Evolutionary conservation across 2,888 invertebrate genomes (phyloP), one percentile per base, ranked within the genome.

Genomic region (Eupithecia vulgata): DNA sequence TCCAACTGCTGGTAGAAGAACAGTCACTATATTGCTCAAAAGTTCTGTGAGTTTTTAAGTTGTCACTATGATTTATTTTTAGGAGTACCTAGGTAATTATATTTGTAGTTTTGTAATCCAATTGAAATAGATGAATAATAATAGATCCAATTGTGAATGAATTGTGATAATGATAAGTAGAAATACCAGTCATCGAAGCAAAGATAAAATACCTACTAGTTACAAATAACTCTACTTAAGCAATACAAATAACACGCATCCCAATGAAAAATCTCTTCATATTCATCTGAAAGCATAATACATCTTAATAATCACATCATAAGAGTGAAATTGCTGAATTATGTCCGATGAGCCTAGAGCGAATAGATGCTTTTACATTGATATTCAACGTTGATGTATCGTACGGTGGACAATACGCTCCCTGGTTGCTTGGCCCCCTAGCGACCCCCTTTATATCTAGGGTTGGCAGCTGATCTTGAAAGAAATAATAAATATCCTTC

Each of bases 351-450:
- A 82, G 87, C 87, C 87, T 80, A 82, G 83, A 84, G 82, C 83
- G 81, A 79, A 91, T 90, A 86, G 88, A 91, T 91, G 90, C 84
- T 84, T 85, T 79, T 83, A 81, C 90, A 91, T 91, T 89, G 90
- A 90, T 90, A 91, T 91, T 88, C 90, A 87, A 88, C 90, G 87
- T 88, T 91, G 91, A 91, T 91, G 88, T 91, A 91, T 91, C 85
- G 86, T 82, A 83, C 79, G 81, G 80, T 84, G 88, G 88, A 91
- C 90, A 89, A 91, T 89, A 84, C 88, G 84, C 82, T 85, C 88
- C 88, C 87, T 82, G 83, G 75, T 52, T 67, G 48, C 21, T 84
- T n/a, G 35, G 62, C 84, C 86, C 84, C 85, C 85, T 78, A 35
- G 76, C 82, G 80, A 81, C 83, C 83, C 84, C 84, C 82, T 82